A percentile compares a stretch with the other conserved stretches of the same genome.
These are phyloP conservation scores for Balanococcus diminutus DNA, from an alignment of 2,888 invertebrate species.

Conservation along the genomic window DNA sequence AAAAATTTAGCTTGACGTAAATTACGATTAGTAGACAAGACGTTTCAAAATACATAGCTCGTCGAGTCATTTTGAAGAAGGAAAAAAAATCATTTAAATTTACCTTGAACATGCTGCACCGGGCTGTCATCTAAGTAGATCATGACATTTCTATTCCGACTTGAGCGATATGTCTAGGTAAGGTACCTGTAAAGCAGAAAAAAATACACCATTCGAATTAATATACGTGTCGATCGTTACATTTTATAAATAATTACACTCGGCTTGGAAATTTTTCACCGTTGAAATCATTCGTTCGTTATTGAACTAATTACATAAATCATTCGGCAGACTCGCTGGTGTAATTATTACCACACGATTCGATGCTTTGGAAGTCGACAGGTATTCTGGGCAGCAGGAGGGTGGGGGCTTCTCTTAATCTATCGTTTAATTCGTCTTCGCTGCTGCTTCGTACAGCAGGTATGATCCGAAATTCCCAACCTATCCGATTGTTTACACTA, in stretches of 20 bases:
- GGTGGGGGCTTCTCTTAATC: too few relatives aligned
- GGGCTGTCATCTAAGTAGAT: neutral
- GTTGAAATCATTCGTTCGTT: neutral
- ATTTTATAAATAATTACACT: neutral
- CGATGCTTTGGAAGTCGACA: neutral
- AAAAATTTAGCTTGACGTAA: neutral
- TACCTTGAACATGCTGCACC: neutral
- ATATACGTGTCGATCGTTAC: neutral
- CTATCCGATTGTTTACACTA: neutral
- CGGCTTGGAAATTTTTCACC: neutral
- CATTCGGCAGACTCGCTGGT: neutral
- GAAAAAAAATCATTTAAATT: neutral
- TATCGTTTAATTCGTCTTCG: neutral
- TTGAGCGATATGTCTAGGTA: neutral
- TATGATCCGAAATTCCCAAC: too few relatives aligned
- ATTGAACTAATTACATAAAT: neutral
- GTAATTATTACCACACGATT: neutral
- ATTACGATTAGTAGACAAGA: neutral
- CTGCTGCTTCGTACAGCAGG: neutral
- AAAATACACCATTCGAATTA: neutral
- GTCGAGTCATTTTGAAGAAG: neutral
- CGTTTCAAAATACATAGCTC: neutral
- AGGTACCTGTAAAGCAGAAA: neutral
- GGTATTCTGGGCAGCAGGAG: neutral
- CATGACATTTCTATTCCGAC: neutral